Percentiles rank a stretch among this genome's conserved stretches.
These are phyloP conservation scores for Latrodectus elegans DNA, from an alignment of 2,888 invertebrate genomes.

Conservation along the genomic window DNA sequence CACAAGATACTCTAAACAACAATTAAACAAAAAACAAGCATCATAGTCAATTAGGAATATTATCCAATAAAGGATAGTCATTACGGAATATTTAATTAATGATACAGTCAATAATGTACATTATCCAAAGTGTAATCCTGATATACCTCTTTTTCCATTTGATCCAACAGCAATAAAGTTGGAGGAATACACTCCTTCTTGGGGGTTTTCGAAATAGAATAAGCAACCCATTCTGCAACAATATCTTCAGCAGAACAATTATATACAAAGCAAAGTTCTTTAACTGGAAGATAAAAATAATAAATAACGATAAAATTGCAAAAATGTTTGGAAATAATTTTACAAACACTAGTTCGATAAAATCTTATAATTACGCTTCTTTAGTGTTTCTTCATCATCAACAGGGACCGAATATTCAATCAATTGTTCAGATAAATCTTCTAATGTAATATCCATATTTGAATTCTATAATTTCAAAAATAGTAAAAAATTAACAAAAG, in stretches of 20 bases:
- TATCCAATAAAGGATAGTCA: neutral
- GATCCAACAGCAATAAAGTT: constrained; percentile 78
- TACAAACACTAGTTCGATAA: neutral
- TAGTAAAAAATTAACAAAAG: too few species aligned
- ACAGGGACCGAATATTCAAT: constrained; percentile 37
- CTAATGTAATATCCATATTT: constrained; percentile 22
- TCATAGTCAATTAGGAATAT: neutral
- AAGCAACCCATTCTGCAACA: constrained; percentile 87
- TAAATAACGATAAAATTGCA: neutral
- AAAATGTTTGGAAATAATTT: neutral
- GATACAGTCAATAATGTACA: neutral
- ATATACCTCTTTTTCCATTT: constrained; percentile 85
- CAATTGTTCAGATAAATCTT: constrained; percentile 26
- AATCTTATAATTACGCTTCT: constrained; percentile 26
- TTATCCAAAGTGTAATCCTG: neutral
- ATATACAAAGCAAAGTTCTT: constrained; percentile 81
- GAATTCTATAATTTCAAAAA: neutral
- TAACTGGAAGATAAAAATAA: constrained; percentile 75
- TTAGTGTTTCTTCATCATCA: constrained; percentile 31
- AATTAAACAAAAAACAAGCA: constrained; percentile 72
- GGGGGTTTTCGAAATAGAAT: constrained; percentile 80
- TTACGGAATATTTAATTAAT: neutral
- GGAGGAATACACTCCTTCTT: constrained; percentile 79
- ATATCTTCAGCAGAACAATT: constrained; percentile 81
- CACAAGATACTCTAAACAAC: constrained; percentile 20